Evolutionary conservation across 2,888 invertebrate genomes (phyloP), one percentile per base, ranked within the genome.

Genomic region (Eristalis intricaria): DNA sequence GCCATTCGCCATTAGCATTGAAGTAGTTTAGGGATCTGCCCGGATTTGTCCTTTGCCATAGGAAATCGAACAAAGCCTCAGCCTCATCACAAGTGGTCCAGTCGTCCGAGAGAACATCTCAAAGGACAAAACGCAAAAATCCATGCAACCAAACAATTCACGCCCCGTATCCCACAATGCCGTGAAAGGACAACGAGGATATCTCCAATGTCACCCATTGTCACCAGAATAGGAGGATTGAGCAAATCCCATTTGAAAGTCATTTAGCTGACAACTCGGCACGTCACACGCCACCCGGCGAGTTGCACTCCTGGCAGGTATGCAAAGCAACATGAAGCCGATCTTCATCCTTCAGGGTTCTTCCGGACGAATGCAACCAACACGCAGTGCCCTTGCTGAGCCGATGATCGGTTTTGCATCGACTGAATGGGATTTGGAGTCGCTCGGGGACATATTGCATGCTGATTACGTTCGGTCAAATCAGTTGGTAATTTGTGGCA

Each of bases 121-220:
- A 63, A 7, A 58, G 60, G 43, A 65, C 71, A 81, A 79, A 76
- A 22, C 63, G n/a, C 11, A 73, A 78, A 88, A 84, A 81, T 74
- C 22, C 89, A 89, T 84, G 87, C 78, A 89, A 84, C 89, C 89
- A 84, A 88, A 86, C 86, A 88, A 76, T 84, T 89, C 89, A 89
- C 89, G 88, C 89, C 89, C 84, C 43, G 50, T 32, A 58, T 32
- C 32, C 63, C 61, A 66, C 68, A 73, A 64, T 66, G 15, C 11
- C 4, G 5, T 26, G n/a, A 43, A 29, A 43, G 58, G 50, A 71
- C 71, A 26, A 65, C 60, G 60, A 64, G 38, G 19, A 66, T 63
- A 38, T 69, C 11, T 61, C 66, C 71, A 85, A 81, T 77, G 60
- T n/a, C 75, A 81, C 40, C 63, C 26, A 76, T 80, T 76, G 63